Evolutionary conservation across 2,113 vertebrate genomes (phyloP).

Genomic region (Peromyscus maniculatus): DNA sequence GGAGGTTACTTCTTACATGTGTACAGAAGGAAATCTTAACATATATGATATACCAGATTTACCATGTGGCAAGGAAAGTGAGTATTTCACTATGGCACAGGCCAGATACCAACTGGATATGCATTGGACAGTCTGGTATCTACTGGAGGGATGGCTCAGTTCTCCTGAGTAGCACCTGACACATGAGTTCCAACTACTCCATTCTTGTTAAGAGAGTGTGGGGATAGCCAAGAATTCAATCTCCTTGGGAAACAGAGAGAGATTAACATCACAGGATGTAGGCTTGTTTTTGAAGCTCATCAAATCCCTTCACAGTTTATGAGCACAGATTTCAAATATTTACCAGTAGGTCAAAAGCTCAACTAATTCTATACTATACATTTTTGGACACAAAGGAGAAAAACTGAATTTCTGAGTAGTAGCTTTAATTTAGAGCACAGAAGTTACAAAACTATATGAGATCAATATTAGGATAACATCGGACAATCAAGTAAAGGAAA

Average conservation of each 20-base stretch:
- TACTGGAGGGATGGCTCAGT: neutral
- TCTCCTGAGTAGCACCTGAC: neutral
- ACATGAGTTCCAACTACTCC: neutral
- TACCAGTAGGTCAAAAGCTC: conserved; percentile 47
- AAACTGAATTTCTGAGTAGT: neutral
- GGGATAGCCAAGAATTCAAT: neutral
- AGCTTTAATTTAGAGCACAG: conserved; percentile 33
- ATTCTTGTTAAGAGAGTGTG: neutral
- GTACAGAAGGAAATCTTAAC: neutral
- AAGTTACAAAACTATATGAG: neutral
- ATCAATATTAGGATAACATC: neutral
- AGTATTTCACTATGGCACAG: no score
- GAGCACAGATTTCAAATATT: conserved; percentile 28
- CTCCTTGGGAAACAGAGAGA: neutral
- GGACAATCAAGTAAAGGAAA: neutral
- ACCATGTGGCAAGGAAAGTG: neutral
- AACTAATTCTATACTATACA: neutral
- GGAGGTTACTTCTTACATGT: neutral
- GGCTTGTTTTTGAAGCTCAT: neutral
- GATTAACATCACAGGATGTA: neutral
- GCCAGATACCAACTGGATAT: neutral
- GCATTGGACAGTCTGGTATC: accelerated
- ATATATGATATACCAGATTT: accelerated
- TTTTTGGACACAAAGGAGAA: conserved; percentile 1
- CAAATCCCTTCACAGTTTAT: neutral